A percentile compares a stretch with the other conserved stretches of the same genome.
These are phyloP conservation scores for Cebidichthys violaceus DNA, from an alignment of 2,113 vertebrate species.

Conservation along the genomic window DNA sequence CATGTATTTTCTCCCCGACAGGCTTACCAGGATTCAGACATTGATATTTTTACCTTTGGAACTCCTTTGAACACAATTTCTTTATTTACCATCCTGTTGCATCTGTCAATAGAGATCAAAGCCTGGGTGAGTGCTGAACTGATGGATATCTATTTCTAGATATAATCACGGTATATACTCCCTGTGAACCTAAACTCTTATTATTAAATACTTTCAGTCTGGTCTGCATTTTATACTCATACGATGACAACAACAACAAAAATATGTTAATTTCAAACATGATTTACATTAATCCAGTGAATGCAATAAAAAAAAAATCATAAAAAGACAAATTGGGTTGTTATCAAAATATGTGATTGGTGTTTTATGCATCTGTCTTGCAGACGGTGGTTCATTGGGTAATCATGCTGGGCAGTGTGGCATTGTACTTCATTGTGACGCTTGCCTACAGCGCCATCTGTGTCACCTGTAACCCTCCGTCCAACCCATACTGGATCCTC, in stretches of 20 bases:
- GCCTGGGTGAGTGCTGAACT: constrained; percentile 88
- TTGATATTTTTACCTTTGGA: constrained; percentile 92
- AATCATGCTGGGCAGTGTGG: constrained; percentile 87
- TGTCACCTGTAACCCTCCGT: constrained; percentile 88
- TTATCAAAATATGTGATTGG: neutral
- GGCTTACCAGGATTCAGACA: constrained; percentile 88
- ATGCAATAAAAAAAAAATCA: neutral
- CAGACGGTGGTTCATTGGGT: constrained; percentile 89
- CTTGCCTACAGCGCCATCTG: constrained; percentile 87
- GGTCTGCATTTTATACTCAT: constrained; percentile 1
- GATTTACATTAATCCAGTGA: neutral
- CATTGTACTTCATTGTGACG: constrained; percentile 85
- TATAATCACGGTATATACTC: neutral
- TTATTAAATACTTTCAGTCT: constrained; percentile 4
- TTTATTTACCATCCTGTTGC: constrained; percentile 91
- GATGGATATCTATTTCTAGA: constrained; percentile 21
- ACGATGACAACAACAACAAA: neutral
- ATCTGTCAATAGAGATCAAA: constrained; percentile 94
- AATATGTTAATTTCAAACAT: neutral
- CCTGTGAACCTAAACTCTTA: neutral
- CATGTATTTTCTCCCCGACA: constrained; percentile 61
- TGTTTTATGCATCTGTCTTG: constrained; percentile 24
- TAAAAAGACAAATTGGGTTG: neutral
- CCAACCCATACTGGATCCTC: constrained; percentile 90
- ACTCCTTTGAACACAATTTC: constrained; percentile 90